These are phyloP conservation scores for Tineola bisselliella DNA, from an alignment of 2,888 invertebrate genomes.

Conservation along the genomic window DNA sequence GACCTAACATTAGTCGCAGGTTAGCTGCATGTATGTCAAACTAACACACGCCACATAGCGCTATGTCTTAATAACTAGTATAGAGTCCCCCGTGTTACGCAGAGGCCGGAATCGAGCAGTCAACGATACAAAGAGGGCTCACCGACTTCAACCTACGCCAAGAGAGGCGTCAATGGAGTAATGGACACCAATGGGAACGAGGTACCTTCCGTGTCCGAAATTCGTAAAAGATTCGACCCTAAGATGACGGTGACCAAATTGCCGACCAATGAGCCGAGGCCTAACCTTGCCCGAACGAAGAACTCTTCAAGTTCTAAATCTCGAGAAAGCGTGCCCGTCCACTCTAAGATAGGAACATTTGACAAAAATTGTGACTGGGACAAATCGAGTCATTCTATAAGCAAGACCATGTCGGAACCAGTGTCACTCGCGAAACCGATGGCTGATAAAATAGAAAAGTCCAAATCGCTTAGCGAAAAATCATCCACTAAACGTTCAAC, in stretches of 20 bases:
- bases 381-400: conserved; percentile 32
- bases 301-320: conserved; percentile 5
- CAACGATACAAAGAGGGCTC: conserved; percentile 54
- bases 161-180: conserved; percentile 49
- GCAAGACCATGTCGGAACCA: conserved; percentile 57
- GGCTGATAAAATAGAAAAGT: conserved; percentile 42
- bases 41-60: conserved; percentile 57
- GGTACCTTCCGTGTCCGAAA: conserved; percentile 66
- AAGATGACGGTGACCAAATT: conserved; percentile 62
- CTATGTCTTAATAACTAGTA: conserved; percentile 12
- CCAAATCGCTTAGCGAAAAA: conserved; percentile 44
- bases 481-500: conserved; percentile 51
- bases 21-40: conserved; percentile 28
- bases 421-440: conserved; percentile 43
- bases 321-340: not conserved
- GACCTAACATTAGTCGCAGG: conserved; percentile 19
- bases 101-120: conserved; percentile 52
- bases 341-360: not conserved
- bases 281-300: not conserved
- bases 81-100: conserved; percentile 18
- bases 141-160: conserved; percentile 43
- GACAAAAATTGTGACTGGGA: not conserved
- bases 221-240: conserved; percentile 65
- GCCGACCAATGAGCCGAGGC: conserved; percentile 47
- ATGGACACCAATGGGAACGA: conserved; percentile 71